These are phyloP conservation scores for Tiliacea citrago DNA, from an alignment of 2,888 invertebrate genomes.

Conservation along the genomic window DNA sequence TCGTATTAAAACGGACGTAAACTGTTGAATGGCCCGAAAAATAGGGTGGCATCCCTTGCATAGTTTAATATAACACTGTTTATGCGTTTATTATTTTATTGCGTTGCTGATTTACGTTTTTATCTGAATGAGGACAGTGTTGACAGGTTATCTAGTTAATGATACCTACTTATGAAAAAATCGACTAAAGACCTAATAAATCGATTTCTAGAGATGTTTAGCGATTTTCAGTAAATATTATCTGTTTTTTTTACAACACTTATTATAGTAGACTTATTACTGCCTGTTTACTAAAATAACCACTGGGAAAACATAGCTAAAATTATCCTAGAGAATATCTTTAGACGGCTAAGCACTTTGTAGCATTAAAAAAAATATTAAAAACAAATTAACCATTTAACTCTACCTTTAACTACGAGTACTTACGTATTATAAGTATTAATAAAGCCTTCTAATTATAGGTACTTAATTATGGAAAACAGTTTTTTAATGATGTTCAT, in stretches of 20 bases:
- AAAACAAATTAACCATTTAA: not conserved
- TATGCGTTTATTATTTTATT: conserved; percentile 69
- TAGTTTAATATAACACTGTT: conserved; percentile 70
- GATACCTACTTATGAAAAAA: not conserved
- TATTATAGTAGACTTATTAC: not conserved
- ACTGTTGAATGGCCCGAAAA: conserved; percentile 88
- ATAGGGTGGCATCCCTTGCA: conserved; percentile 81
- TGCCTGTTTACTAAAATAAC: not conserved
- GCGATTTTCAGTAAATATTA: not conserved
- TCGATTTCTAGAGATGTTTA: not conserved
- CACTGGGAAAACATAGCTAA: not conserved
- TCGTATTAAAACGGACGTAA: conserved; percentile 87
- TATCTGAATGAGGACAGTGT: conserved; percentile 4
- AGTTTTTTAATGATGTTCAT: not conserved
- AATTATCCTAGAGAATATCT: not conserved
- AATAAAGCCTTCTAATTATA: not conserved
- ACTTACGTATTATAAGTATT: not conserved
- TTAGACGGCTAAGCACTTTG: too few relatives aligned
- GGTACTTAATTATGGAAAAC: conserved; percentile 17
- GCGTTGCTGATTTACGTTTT: conserved; percentile 53
- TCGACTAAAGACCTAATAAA: not conserved
- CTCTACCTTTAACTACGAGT: not conserved
- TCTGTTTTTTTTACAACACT: not conserved
- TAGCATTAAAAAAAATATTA: not conserved
- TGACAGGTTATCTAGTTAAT: not conserved